Evolutionary conservation across 2,888 invertebrate genomes (phyloP).

Genomic region (Cryptocephalus moraei): DNA sequence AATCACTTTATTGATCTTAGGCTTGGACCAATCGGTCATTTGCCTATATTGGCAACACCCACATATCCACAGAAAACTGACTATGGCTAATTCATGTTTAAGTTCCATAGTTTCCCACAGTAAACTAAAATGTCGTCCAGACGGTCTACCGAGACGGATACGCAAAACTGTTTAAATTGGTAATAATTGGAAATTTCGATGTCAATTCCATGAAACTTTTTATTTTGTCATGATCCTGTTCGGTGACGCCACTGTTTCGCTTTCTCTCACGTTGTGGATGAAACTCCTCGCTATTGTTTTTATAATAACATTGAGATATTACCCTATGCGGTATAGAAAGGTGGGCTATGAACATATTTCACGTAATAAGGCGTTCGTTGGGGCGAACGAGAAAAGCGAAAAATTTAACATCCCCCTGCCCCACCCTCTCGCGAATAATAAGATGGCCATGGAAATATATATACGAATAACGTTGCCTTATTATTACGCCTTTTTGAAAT

Average conservation of each 20-base stretch:
- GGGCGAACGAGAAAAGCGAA: conserved; percentile 16
- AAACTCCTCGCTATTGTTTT: conserved; percentile 31
- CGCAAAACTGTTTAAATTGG: too few species aligned
- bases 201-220: too few species aligned
- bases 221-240: background rate
- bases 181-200: too few species aligned
- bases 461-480: conserved; percentile 21
- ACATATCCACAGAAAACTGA: too few species aligned
- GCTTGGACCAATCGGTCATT: too few species aligned
- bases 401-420: conserved; percentile 25
- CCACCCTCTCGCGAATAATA: conserved; percentile 25
- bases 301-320: conserved; percentile 39
- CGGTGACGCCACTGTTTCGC: conserved; percentile 8
- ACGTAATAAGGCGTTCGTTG: conserved; percentile 32
- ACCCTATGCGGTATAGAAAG: conserved; percentile 36
- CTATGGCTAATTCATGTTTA: too few species aligned
- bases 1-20: too few species aligned
- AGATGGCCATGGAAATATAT: conserved; percentile 26
- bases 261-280: conserved; percentile 16
- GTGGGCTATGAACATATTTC: conserved; percentile 36
- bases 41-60: too few species aligned
- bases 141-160: too few species aligned
- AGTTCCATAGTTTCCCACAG: too few species aligned
- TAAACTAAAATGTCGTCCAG: too few species aligned
- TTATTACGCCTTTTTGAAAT: conserved; percentile 19